Conservation (phyloP, 2,113 vertebrate genomes). For the Opisthocomus hoazin region DNA sequence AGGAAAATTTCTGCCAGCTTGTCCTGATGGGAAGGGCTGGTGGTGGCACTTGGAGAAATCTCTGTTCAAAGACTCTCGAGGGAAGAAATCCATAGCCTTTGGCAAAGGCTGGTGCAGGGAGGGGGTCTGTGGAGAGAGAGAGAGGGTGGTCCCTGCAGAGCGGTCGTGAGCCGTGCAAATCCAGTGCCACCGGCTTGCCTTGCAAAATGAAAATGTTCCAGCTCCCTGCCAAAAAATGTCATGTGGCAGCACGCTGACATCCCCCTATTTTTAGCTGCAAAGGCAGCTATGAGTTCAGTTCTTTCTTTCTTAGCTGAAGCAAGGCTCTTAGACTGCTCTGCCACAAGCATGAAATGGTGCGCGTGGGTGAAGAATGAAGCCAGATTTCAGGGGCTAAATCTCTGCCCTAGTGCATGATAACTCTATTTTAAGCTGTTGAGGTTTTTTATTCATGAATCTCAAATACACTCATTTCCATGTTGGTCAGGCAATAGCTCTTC, state of each 20-base stretch:
- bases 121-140: not conserved
- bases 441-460: not conserved
- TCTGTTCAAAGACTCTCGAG: not conserved
- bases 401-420: not conserved
- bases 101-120: not conserved
- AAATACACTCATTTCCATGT: not conserved
- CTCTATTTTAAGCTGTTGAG: not conserved
- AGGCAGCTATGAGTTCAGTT: not conserved
- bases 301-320: not conserved
- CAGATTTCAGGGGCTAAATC: not conserved
- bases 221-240: conserved; percentile 12
- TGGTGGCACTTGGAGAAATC: not conserved
- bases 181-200: not conserved
- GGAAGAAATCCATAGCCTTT: not conserved
- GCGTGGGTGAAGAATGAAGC: not conserved
- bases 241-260: not conserved
- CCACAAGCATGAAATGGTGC: not conserved
- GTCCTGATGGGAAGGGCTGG: not conserved
- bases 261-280: conserved; percentile 35
- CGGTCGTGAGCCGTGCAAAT: not conserved
- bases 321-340: not conserved
- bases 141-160: not conserved
- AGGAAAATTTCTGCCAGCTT: not conserved
- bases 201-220: conserved; percentile 24
- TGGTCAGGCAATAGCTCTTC: not conserved